phyloP scores from a whole-genome alignment of 2,797 vertebrate genomes.

The Scyliorhinus canicula region DNA sequence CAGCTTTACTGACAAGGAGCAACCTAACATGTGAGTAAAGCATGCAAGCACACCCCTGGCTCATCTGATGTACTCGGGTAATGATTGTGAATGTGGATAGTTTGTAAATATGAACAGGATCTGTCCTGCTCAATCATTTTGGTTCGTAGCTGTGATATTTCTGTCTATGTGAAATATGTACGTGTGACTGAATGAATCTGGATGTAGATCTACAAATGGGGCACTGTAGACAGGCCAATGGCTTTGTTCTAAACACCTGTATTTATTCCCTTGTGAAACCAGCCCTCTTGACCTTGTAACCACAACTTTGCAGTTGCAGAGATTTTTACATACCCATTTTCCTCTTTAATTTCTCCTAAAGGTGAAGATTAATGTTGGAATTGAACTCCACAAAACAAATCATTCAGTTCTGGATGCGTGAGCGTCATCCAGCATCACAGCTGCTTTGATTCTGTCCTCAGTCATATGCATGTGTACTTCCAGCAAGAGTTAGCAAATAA shows the following conservation, averaged over 20 bases:
- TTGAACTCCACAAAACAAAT: neutral
- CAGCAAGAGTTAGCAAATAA: neutral
- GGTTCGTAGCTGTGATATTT: neutral
- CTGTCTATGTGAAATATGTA: neutral
- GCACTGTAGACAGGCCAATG: neutral
- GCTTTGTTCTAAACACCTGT: neutral
- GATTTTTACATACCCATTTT: neutral
- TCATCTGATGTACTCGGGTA: neutral
- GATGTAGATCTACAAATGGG: neutral
- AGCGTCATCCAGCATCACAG: neutral
- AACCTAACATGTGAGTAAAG: conserved; percentile 79
- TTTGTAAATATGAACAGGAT: neutral
- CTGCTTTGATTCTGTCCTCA: neutral
- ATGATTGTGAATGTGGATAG: neutral
- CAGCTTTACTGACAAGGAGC: conserved; percentile 93
- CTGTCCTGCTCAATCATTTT: neutral
- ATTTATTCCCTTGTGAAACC: neutral
- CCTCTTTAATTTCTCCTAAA: neutral
- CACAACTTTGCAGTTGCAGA: neutral
- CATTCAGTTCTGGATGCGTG: neutral
- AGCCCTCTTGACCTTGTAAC: neutral
- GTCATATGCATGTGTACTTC: neutral
- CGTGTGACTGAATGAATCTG: neutral
- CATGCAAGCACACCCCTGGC: neutral
- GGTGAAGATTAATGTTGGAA: neutral